A percentile compares a stretch with the other conserved stretches of the same genome.
Conservation (phyloP, 1,140 invertebrate species). For the Drosophila orena region DNA sequence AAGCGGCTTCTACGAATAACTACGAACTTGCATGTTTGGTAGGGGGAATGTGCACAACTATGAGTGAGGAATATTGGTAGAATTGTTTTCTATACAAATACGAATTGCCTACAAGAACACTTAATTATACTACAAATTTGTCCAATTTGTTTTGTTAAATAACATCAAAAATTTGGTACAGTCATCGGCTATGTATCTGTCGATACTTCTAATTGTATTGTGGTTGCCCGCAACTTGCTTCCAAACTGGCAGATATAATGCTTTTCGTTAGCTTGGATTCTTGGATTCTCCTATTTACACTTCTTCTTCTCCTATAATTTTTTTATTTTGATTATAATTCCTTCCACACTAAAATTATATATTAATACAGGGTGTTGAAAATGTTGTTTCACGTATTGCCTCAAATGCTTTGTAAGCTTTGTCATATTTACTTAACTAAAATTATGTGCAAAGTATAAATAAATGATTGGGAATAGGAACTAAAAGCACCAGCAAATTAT, state of each 20-base stretch:
- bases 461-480: conserved; percentile 69
- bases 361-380: conserved; percentile 36
- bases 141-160: conserved; percentile 46
- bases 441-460: conserved; percentile 46
- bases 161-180: conserved; percentile 84
- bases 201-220: conserved; percentile 41
- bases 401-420: conserved; percentile 83
- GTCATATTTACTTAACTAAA: conserved; percentile 76
- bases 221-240: conserved; percentile 20
- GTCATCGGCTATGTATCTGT: conserved; percentile 57
- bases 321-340: conserved; percentile 38
- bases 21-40: conserved; percentile 7
- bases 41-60: conserved; percentile 31
- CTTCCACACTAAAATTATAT: conserved; percentile 60
- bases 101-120: conserved; percentile 69
- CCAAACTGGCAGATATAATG: conserved; percentile 38
- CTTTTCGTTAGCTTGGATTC: conserved; percentile 55
- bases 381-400: conserved; percentile 63
- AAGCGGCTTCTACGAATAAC: conserved; percentile 35
- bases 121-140: conserved; percentile 73
- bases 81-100: conserved; percentile 64
- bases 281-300: conserved; percentile 64
- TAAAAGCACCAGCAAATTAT: conserved; percentile 79
- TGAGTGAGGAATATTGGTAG: conserved; percentile 19
- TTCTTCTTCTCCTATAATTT: conserved; percentile 13